A percentile compares a stretch with the other conserved stretches of the same genome.
Conservation (phyloP, 1,140 invertebrate species). For the Phocides pigmalion region DNA sequence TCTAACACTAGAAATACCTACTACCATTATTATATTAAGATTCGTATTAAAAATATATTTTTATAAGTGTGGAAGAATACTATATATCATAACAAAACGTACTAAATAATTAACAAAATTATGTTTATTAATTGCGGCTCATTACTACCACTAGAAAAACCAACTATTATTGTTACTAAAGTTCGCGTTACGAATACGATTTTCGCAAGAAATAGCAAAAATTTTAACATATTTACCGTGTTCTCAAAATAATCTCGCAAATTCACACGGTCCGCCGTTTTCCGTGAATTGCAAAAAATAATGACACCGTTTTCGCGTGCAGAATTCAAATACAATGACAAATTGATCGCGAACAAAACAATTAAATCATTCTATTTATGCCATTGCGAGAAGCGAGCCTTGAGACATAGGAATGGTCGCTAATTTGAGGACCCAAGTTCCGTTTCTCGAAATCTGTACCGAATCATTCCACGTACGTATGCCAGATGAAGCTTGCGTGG, state of each 20-base stretch:
- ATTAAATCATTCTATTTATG: conserved; percentile 54
- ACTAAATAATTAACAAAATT: too few species aligned
- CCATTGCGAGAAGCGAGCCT: conserved; percentile 55
- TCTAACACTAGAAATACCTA: too few species aligned
- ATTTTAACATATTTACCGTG: conserved; percentile 13
- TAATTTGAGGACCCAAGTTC: conserved; percentile 59
- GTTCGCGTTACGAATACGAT: background rate
- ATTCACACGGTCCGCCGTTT: conserved; percentile 24
- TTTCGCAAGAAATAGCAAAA: background rate
- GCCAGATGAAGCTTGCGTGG: conserved; percentile 45
- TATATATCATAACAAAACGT: too few species aligned
- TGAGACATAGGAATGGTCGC: conserved; percentile 53
- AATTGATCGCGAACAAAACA: conserved; percentile 50
- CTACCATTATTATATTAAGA: too few species aligned
- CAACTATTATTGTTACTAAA: too few species aligned
- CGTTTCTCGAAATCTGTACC: conserved; percentile 59
- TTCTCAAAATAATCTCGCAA: conserved; percentile 7
- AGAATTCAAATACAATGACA: conserved; percentile 36
- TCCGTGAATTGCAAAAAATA: conserved; percentile 24
- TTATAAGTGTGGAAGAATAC: too few species aligned
- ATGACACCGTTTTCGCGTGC: conserved; percentile 28
- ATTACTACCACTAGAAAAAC: too few species aligned
- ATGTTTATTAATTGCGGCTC: too few species aligned
- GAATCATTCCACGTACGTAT: conserved; percentile 58
- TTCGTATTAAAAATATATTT: too few species aligned